phyloP scores from a whole-genome alignment of 1,140 invertebrate species.

The Calephelis nemesis region DNA sequence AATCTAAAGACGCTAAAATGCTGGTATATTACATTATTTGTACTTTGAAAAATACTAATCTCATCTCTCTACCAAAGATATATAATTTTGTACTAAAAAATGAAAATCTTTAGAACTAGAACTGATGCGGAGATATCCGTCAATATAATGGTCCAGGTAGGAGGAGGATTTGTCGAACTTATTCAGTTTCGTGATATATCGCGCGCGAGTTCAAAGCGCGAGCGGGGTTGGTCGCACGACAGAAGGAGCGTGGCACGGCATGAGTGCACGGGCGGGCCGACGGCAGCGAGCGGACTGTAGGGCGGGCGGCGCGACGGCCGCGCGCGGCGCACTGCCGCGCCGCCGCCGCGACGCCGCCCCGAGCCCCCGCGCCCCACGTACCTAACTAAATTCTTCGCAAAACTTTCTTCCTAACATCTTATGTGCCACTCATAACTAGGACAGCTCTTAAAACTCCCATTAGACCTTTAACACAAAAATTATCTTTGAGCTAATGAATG shows the following conservation, averaged over 20 bases:
- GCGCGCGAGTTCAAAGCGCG: constrained; percentile 50
- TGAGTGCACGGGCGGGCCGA: constrained; percentile 47
- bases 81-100: constrained; percentile 75
- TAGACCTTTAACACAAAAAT: constrained; percentile 4
- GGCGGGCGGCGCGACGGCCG: constrained; percentile 54
- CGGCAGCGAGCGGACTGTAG: constrained; percentile 47
- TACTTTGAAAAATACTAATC: constrained; percentile 76
- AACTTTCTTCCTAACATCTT: constrained; percentile 54
- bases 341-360: constrained; percentile 60
- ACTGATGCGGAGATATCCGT: constrained; percentile 48
- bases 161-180: constrained; percentile 77
- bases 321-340: constrained; percentile 66
- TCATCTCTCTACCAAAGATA: constrained; percentile 62
- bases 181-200: constrained; percentile 70
- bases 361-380: constrained; percentile 44
- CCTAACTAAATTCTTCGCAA: constrained; percentile 64
- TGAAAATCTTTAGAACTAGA: constrained; percentile 51
- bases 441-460: not conserved
- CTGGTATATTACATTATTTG: constrained; percentile 73
- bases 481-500: not conserved
- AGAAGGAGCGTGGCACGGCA: constrained; percentile 50
- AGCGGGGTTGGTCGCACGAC: constrained; percentile 45
- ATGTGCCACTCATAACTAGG: constrained; percentile 2
- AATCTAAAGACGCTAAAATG: constrained; percentile 70
- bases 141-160: constrained; percentile 77